Evolutionary conservation across 2,888 invertebrate species (phyloP), one percentile per base, ranked within the genome.

Genomic region (Campoletis raptor): DNA sequence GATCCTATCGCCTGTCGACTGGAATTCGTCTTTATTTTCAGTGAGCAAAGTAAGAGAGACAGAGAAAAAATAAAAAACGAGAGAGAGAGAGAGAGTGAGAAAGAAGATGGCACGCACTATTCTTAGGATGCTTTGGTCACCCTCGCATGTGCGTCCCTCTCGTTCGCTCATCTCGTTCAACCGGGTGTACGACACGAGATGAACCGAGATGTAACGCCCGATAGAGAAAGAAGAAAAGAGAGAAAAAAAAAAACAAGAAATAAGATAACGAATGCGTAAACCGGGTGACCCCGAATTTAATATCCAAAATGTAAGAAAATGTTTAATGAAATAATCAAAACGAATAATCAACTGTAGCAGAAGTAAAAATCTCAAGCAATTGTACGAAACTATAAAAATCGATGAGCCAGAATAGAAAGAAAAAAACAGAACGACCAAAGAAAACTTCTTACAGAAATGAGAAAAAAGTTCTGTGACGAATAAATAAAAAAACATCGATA

Each of bases 1-100:
- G 72, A 61, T 79, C 64, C 82, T 79, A 85, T 83, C 85, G 84
- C 81, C 85, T 79, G 78, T 79, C 66, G 83, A 40, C 85, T 87
- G 88, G 87, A 88, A 88, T 88, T 85, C 85, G 86, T 87, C 86
- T 88, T 87, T 87, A 87, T 88, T 88, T 86, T 88, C 84, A 86
- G 87, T 85, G 48, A 57, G 83, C 79, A 64, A 69, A 54, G 72
- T 30, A 73, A 64, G 74, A 21, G 40, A 61, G 74, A 82, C 30
- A 30, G 30, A 61, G 52, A n/a, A n/a, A 52, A 52, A 52, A 18
- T 5, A 52, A 52, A 52, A 42, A 37, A 30, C 30, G 30, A 30
- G 2, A 37, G 69, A 54, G 76, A 37, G 57, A 67, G 81, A 69
- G 84, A 36, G 69, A 76, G 64, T 40, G 45, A 85, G 86, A 73